Conservation (phyloP, 1,140 invertebrate genomes). For the Lasaia peninsularis region DNA sequence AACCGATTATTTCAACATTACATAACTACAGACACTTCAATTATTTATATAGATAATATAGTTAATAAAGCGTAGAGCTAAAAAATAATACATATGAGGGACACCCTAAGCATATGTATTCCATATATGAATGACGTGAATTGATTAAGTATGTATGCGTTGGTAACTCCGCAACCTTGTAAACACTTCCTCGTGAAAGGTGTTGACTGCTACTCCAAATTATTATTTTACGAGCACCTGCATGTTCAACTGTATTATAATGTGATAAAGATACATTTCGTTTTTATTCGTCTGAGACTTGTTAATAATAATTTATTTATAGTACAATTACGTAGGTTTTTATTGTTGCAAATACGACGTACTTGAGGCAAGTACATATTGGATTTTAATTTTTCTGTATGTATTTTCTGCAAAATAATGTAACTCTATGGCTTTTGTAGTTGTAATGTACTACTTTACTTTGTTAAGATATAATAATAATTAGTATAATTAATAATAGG, state of each 20-base stretch:
- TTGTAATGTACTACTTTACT: too few species aligned
- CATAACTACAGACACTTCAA: too few species aligned
- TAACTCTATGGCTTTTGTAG: too few species aligned
- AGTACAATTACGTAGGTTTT: too few species aligned
- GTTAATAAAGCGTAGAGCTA: not conserved
- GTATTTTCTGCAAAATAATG: too few species aligned
- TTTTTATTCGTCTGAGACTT: not conserved
- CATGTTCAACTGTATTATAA: not conserved
- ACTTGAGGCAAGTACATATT: too few species aligned
- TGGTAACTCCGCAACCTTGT: constrained; percentile 13
- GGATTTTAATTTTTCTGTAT: too few species aligned
- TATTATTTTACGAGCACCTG: not conserved
- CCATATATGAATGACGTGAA: constrained; percentile 1
- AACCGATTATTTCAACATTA: too few species aligned
- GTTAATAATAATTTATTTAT: not conserved
- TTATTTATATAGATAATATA: not conserved
- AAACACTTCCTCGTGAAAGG: constrained; percentile 14
- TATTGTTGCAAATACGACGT: too few species aligned
- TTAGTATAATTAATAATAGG: too few species aligned
- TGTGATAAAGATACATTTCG: not conserved
- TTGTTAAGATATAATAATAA: too few species aligned
- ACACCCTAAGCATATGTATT: not conserved
- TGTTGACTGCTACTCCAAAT: not conserved
- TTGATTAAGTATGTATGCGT: constrained; percentile 2
- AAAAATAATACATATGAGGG: not conserved